Evolutionary conservation across 1,140 invertebrate genomes (phyloP), one percentile per base, ranked within the genome.

Genomic region (Diorhabda sublineata): DNA sequence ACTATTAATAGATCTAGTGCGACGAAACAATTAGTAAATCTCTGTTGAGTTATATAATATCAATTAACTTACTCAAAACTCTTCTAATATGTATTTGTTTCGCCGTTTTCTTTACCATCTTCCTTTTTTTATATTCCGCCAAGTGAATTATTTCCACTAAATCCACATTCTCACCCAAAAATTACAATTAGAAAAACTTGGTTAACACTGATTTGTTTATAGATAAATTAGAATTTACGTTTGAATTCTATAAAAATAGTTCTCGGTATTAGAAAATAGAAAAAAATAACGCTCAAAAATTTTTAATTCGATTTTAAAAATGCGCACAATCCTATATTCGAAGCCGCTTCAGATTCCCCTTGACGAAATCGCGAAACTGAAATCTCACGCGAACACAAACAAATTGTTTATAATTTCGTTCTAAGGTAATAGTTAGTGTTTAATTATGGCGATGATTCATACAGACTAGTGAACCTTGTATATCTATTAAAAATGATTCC

Each of bases 391-490:
- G n/a, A 9, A 42, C 42, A 58, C 52, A 57, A 65, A 65, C 56
- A 65, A 65, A 56, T 43, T 65, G 64, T 65, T 65, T 58, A 64
- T 41, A 56, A 64, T 41, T 56, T 58, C 47, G 58, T 6, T 57
- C 56, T 57, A 65, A 65, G 64, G 64, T 65, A 57, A 42, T 65
- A 41, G 56, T 52, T 52, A 52, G n/a, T 52, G 64, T 65, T 44
- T 65, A 65, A 65, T 57, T 57, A 57, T 58, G 64, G 64, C 42
- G 64, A 65, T 65, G 64, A 65, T 58, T 65, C 64, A 65, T 65
- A 52, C 47, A 8, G 47, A 52, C 47, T 52, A n/a, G 47, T 52
- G 47, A 52, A n/a, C 47, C 6, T 6, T 52, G 64, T 45, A n/a
- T 42, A 7, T 44, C 41, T 65, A 45, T 64, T 56, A 64, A 64